phyloP scores from a whole-genome alignment of 2,888 invertebrate genomes.

The Nomada fabriciana region DNA sequence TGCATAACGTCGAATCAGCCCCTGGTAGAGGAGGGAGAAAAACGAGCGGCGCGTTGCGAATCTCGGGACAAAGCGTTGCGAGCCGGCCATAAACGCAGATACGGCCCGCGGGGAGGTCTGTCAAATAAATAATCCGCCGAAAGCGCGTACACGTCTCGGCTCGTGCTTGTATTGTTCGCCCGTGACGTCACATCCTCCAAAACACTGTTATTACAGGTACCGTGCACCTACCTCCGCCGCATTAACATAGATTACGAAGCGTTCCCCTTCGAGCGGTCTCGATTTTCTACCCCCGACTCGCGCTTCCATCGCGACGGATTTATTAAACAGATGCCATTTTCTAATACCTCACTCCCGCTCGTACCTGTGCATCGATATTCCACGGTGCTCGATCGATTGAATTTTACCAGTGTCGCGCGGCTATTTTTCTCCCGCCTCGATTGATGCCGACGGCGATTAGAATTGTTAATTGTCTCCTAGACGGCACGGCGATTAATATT shows the following conservation, averaged over 20 bases:
- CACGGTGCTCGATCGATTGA: background rate
- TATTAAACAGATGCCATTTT: conserved; percentile 34
- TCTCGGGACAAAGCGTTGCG: conserved; percentile 26
- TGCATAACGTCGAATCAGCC: conserved; percentile 7
- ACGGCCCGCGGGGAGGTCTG: conserved; percentile 68
- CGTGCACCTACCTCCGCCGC: conserved; percentile 65
- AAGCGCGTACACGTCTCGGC: conserved; percentile 47
- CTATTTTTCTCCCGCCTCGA: too few relatives aligned
- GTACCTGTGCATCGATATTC: background rate
- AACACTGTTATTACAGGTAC: conserved; percentile 71
- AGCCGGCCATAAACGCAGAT: conserved; percentile 60
- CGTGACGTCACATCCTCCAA: conserved; percentile 71
- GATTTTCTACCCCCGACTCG: conserved; percentile 45
- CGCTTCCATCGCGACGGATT: conserved; percentile 39
- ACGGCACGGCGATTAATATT: too few relatives aligned
- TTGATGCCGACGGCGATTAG: too few relatives aligned
- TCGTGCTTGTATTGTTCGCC: conserved; percentile 46
- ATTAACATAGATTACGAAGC: conserved; percentile 73
- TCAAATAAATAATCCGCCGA: conserved; percentile 75
- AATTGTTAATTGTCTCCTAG: too few relatives aligned
- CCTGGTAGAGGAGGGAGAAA: background rate
- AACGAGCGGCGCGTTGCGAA: conserved; percentile 29
- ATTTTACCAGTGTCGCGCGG: background rate
- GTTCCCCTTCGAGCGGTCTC: conserved; percentile 58
- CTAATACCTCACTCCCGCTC: background rate